Base-by-base conservation (phyloP, 92 coral and sea anemone genomes). In the Pocillopora meandrina region DNA sequence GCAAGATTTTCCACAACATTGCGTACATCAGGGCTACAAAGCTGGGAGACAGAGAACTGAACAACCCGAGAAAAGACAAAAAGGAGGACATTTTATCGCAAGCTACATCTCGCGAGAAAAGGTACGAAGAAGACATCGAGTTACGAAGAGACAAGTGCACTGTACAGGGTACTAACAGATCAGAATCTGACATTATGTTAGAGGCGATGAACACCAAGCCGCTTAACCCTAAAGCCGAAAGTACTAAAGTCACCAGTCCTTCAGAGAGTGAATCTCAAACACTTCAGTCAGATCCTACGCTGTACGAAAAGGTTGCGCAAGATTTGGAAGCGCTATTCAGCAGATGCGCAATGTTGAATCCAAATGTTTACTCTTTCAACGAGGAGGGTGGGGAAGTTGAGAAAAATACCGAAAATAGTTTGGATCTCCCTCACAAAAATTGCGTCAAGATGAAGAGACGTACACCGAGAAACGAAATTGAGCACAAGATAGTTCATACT, bases 1-100 rank as follows among this genome's bases (percentile, higher is more conserved):
- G 89, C n/a, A 83, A 84, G 61, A 89, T 89, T 42, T 85, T 85
- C 66, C 78, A 71, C 59, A 89, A 89, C 68, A 78, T 89, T 70
- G 73, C 82, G n/a, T 67, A 74, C 13, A 73, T 89, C 56, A 89
- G 80, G 73, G 86, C 69, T 1, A 61, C 33, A 74, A 52, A 57
- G 63, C 78, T 60, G 11, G 23, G 56, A 36, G 11, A 19, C 12
- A 52, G 42, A 1, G 61, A 19, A 2, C 31, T 26, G 31, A 60
- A 52, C 19, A 17, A 52, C 12, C 75, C 31, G 69, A 20, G 52
- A 58, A 68, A 80, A 6, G 52, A 33, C 17, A 26, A 42, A 63
- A 14, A 12, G n/a, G 61, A 42, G 20, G 10, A 78, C 21, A 47
- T 6, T 23, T 21, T n/a, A 10, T 49, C 36, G 47, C 13, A 13